These are phyloP conservation scores for Caranx melampygus DNA, from an alignment of 2,113 vertebrate genomes.

Conservation along the genomic window DNA sequence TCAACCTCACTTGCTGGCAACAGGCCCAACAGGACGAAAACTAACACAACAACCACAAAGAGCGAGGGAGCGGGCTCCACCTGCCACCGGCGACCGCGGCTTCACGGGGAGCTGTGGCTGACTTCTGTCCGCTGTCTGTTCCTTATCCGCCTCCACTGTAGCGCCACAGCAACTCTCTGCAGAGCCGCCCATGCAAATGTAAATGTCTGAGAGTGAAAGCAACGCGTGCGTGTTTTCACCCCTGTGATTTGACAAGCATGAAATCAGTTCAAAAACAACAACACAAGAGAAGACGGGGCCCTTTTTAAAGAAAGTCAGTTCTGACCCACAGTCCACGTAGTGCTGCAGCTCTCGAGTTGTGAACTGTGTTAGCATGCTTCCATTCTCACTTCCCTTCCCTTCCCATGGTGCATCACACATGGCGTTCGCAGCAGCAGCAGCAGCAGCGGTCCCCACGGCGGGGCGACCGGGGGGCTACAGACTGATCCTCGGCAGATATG, in stretches of 20 bases:
- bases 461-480: slow-evolving; percentile 64
- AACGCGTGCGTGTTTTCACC: slow-evolving; percentile 56
- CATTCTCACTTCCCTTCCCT: slow-evolving; percentile 49
- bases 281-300: slow-evolving; percentile 1
- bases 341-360: background rate
- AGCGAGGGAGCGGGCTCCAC: slow-evolving; percentile 46
- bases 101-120: slow-evolving; percentile 32
- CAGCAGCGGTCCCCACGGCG: slow-evolving; percentile 54
- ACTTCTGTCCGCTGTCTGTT: slow-evolving; percentile 43
- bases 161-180: slow-evolving; percentile 21
- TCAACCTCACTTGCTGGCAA: slow-evolving; percentile 52
- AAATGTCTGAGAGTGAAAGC: slow-evolving; percentile 41
- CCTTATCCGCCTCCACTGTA: slow-evolving; percentile 40
- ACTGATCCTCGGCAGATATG: slow-evolving; percentile 76
- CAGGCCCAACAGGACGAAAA: slow-evolving; percentile 50
- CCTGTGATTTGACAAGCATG: slow-evolving; percentile 54
- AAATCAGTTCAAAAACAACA: slow-evolving; percentile 52
- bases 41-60: slow-evolving; percentile 37
- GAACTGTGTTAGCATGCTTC: slow-evolving; percentile 26
- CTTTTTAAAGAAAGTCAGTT: slow-evolving; percentile 4
- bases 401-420: slow-evolving; percentile 40
- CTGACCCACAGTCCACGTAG: slow-evolving; percentile 14
- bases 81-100: slow-evolving; percentile 36
- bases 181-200: slow-evolving; percentile 52
- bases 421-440: slow-evolving; percentile 43